Conservation (phyloP, 1,140 invertebrate species). For the Leptinotarsa texana region DNA sequence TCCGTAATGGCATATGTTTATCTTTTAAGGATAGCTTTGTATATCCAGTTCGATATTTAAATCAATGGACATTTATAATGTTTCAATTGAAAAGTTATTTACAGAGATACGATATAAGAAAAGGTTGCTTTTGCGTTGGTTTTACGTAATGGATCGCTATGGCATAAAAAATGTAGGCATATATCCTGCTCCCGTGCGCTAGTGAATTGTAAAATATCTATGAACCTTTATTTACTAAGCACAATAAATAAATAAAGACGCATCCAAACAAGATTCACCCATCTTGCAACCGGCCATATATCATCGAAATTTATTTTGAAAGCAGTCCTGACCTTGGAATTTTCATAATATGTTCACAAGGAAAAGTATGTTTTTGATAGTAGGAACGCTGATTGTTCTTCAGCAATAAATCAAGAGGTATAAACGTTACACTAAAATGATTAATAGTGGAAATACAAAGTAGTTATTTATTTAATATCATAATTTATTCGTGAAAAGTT, state of each 20-base stretch:
- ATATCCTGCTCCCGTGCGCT: no score
- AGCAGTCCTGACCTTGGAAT: slow-evolving; percentile 1
- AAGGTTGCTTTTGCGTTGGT: no score
- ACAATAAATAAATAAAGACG: slow-evolving; percentile 6
- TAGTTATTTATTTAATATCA: slow-evolving; percentile 47
- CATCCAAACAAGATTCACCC: not conserved
- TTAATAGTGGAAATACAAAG: slow-evolving; percentile 38
- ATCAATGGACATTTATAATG: no score
- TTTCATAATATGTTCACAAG: not conserved
- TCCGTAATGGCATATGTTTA: no score
- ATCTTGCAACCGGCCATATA: not conserved
- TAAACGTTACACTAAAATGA: slow-evolving; percentile 36
- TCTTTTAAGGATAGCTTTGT: no score
- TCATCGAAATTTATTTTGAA: slow-evolving; percentile 7
- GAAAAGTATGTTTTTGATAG: not conserved
- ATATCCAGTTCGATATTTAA: no score
- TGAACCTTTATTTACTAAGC: not conserved
- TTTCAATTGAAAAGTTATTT: no score
- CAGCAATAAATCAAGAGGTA: slow-evolving; percentile 19
- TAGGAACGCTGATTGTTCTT: slow-evolving; percentile 14
- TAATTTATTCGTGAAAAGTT: slow-evolving; percentile 47
- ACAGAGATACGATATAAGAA: no score
- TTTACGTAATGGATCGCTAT: no score
- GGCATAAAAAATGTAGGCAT: no score
- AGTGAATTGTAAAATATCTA: not conserved